Evolutionary conservation across 2,888 invertebrate genomes (phyloP), one percentile per base, ranked within the genome.

Genomic region (Therioaphis trifolii): DNA sequence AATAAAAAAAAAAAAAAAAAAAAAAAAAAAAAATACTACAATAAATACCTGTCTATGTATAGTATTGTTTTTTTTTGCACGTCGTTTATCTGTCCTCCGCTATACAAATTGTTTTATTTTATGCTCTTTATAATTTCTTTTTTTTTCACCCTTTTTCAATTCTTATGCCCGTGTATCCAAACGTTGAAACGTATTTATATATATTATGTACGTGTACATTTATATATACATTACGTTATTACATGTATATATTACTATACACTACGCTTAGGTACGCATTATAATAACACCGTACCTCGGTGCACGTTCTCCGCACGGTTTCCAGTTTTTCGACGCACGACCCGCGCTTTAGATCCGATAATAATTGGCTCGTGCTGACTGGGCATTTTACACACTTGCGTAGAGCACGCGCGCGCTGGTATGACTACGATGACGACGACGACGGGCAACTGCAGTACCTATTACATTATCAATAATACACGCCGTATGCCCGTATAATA

Each of bases 311-410:
- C 24, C 40, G 78, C 68, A 78, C 78, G 68, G 52, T 52, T 52
- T 35, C 29, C 4, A 61, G 80, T 74, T 82, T 71, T n/a, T n/a
- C 63, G 61, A 82, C 72, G 80, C 80, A 82, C 72, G 80, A 82
- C 49, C 61, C 80, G 58, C 80, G 35, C 80, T 82, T 82, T 82
- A 82, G 72, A 72, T 82, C 61, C 72, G 72, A 82, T 52, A 40
- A 40, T 82, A 82, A 82, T 82, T 82, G 80, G 80, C 80, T 82
- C 80, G 80, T 82, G 80, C 80, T 82, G 80, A 82, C 80, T 82
- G 80, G 46, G 72, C 80, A 82, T 40, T 80, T 80, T 71, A 71
- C 29, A 66, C 29, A 14, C 7, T n/a, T n/a, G n/a, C n/a, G n/a
- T n/a, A n/a, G n/a, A n/a, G n/a, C n/a, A n/a, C n/a, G n/a, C n/a